Evolutionary conservation across 2,113 vertebrate genomes (phyloP), one percentile per base, ranked within the genome.

Genomic region (Dicerorhinus sumatrensis): DNA sequence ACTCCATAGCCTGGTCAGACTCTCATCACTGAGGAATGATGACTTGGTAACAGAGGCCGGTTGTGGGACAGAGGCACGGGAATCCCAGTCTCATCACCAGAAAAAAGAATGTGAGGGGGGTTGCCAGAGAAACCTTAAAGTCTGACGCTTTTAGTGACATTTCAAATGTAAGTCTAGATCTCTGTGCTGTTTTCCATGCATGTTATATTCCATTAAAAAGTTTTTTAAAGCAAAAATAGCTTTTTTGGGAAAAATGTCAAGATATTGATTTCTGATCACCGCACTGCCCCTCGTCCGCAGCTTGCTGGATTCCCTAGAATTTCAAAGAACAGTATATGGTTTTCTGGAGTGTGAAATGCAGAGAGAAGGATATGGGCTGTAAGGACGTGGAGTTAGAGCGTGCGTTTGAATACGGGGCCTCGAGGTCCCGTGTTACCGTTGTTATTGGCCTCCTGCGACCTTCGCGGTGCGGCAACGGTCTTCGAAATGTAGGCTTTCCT

Each of bases 11-110:
- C 16, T 82, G 33, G 25, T 86, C 75, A 65, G 65, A 96, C 72
- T 12, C 20, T 77, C 56, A 54, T 96, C 60, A 58, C 69, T 90
- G 51, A 69, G 42, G 56, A 93, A 93, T 65, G 91, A 84, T 81
- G 39, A 54, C 77, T 87, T 86, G 67, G 48, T 80, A 88, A 93
- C 65, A 95, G 54, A 63, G 75, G 36, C 56, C 29, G 14, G 75
- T 18, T 65, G 63, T 92, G 33, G 36, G 33, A 42, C 75, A 82
- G 83, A 67, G 31, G 25, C 39, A 51, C 54, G 36, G 39, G 62
- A 92, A 94, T 82, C 36, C 51, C 56, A 48, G 18, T 63, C 20
- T 60, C 39, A 12, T 81, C 21, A 14, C 69, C 21, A 51, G 58
- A 62, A 63, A 4, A 77, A 95, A 82, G 63, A 73, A 67, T 63